These are phyloP conservation scores for Saxicola maurus DNA, from an alignment of 2,797 vertebrate genomes.

Conservation along the genomic window DNA sequence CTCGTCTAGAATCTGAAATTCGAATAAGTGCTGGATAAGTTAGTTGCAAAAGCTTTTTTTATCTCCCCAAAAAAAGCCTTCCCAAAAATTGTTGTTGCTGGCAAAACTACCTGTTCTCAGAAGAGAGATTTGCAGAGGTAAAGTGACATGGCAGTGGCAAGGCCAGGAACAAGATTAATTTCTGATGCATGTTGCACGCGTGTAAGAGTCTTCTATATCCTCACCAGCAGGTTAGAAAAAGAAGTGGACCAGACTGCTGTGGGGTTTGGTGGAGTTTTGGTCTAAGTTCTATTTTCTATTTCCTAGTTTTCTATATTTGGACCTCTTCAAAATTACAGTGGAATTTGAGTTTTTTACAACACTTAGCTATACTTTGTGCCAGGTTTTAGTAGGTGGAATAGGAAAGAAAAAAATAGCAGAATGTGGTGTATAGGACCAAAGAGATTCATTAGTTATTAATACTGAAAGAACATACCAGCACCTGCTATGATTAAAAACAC, in stretches of 20 bases:
- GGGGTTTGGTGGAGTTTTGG: rapidly evolving
- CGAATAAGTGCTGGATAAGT: background rate
- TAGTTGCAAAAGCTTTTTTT: background rate
- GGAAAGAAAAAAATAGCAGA: background rate
- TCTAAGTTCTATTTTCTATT: background rate
- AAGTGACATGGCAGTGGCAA: background rate
- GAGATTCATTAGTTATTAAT: background rate
- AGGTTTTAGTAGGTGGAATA: background rate
- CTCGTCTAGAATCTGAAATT: background rate
- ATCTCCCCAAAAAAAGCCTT: background rate
- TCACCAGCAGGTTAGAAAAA: background rate
- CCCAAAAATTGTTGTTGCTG: background rate
- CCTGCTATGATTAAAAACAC: background rate
- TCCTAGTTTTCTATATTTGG: background rate
- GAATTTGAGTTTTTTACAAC: background rate
- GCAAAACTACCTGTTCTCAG: background rate
- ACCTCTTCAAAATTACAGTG: background rate
- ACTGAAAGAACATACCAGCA: background rate
- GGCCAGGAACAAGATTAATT: background rate
- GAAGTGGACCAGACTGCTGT: background rate
- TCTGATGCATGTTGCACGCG: background rate
- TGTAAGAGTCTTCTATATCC: background rate
- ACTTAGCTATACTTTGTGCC: background rate
- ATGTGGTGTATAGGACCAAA: background rate
- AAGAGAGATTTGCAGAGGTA: background rate